Base-by-base conservation (phyloP, 2,888 invertebrate genomes). In the Pterostichus niger region DNA sequence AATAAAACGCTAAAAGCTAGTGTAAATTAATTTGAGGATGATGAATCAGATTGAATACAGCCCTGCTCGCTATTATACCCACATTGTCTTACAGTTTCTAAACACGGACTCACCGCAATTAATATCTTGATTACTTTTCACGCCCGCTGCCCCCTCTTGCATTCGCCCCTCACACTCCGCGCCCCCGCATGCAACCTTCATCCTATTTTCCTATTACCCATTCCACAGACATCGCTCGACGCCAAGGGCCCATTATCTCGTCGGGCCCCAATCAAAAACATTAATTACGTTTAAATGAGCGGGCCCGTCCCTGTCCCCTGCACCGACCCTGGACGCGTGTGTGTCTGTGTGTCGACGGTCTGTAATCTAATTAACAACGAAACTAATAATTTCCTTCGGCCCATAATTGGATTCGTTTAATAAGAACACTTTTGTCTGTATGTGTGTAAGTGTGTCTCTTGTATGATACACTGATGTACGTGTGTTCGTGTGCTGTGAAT, bases 351-450 rank as follows among this genome's bases (percentile, higher is more conserved):
- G 79, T 79, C 79, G 64, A 79, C 73, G 75, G 40, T 71, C 73
- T 85, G 85, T 89, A 89, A 89, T 89, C 89, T 89, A 89, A 89
- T 89, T 89, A 89, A 89, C 89, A 87, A 87, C 88, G 88, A 88
- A 89, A 89, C 89, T 89, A 89, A 90, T 89, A 89, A 90, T 89
- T 90, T 89, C 88, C 89, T 88, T 86, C 85, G 87, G 89, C 89
- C 90, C 90, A 90, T 90, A 91, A 90, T 90, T 89, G 89, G 89
- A 89, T 90, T 90, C 88, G 89, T 89, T 89, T 82, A 82, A 82
- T 82, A 82, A 82, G 82, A 82, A 82, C 82, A 82, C 68, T 78
- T 59, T 44, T 46, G 59, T 49, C 56, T 75, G 46, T 79, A 33
- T 56, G 44, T 56, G 61, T 82, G 68, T 82, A 17, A 44, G 46